Conservation (phyloP, 1,140 invertebrate species). For the Mya arenaria region DNA sequence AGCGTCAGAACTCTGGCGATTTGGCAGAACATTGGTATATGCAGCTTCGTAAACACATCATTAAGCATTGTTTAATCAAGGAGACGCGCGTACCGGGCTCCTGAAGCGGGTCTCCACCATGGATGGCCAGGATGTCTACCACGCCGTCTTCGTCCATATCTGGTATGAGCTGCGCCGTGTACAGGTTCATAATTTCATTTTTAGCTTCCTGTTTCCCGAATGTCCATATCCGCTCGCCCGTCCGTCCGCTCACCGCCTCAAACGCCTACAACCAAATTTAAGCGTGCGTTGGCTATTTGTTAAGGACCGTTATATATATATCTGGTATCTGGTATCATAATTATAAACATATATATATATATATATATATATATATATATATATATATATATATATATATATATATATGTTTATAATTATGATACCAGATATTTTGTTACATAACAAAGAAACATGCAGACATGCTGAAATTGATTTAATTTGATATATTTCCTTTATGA, state of each 20-base stretch:
- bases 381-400: conserved; percentile 25
- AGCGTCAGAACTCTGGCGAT: too few relatives aligned
- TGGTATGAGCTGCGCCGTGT: conserved; percentile 87
- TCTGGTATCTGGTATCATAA: background rate
- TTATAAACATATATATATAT: conserved; percentile 8
- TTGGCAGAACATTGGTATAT: too few relatives aligned
- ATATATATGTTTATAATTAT: conserved; percentile 6
- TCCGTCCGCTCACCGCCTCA: conserved; percentile 86
- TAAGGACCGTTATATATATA: background rate
- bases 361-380: conserved; percentile 25
- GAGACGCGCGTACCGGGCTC: too few relatives aligned
- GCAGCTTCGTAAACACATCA: too few relatives aligned
- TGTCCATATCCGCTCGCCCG: conserved; percentile 87
- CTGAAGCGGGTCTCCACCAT: conserved; percentile 84
- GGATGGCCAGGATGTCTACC: conserved; percentile 88
- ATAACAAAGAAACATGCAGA: too few relatives aligned
- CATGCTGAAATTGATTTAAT: too few relatives aligned
- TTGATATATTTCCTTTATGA: too few relatives aligned
- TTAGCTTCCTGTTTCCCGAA: conserved; percentile 80
- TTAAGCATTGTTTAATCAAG: too few relatives aligned
- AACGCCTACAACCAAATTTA: conserved; percentile 83
- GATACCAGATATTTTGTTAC: too few relatives aligned
- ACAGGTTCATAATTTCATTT: conserved; percentile 83
- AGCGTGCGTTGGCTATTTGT: too few relatives aligned
- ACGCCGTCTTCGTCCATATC: conserved; percentile 89